phyloP scores from a whole-genome alignment of 2,113 vertebrate species.

The Plecotus auritus region DNA sequence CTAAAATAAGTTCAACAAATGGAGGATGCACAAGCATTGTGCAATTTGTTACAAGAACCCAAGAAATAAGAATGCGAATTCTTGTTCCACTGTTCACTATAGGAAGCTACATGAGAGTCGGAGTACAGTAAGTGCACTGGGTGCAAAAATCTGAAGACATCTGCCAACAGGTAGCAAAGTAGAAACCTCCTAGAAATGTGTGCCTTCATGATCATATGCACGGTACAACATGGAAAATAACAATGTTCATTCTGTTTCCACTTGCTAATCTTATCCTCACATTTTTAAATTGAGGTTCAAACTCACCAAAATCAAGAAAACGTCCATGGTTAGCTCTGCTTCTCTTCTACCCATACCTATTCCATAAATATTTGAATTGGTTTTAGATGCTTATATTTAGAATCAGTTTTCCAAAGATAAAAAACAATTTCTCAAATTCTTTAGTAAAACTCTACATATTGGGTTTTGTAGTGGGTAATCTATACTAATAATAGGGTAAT shows the following conservation, averaged over 20 bases:
- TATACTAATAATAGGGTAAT: no score
- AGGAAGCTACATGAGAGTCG: background rate
- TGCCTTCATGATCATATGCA: background rate
- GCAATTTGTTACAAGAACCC: background rate
- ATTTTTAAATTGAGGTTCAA: conserved; percentile 2
- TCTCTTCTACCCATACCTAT: background rate
- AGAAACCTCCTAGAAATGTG: background rate
- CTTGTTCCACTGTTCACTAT: background rate
- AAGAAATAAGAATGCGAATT: background rate
- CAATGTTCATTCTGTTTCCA: background rate
- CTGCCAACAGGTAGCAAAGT: background rate
- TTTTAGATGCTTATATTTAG: background rate
- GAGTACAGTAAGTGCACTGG: background rate
- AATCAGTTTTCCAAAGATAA: background rate
- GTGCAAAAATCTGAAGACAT: background rate
- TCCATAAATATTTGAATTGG: background rate
- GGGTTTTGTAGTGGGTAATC: background rate
- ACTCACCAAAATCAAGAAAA: background rate
- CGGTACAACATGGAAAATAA: background rate
- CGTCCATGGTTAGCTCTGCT: background rate
- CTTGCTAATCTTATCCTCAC: background rate
- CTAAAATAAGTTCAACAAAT: conserved; percentile 40
- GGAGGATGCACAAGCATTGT: background rate
- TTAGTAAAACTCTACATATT: background rate
- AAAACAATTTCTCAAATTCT: background rate